Percentiles rank a stretch among this genome's conserved stretches.
Conservation (phyloP, 2,797 vertebrate genomes). For the Ibycter americanus region DNA sequence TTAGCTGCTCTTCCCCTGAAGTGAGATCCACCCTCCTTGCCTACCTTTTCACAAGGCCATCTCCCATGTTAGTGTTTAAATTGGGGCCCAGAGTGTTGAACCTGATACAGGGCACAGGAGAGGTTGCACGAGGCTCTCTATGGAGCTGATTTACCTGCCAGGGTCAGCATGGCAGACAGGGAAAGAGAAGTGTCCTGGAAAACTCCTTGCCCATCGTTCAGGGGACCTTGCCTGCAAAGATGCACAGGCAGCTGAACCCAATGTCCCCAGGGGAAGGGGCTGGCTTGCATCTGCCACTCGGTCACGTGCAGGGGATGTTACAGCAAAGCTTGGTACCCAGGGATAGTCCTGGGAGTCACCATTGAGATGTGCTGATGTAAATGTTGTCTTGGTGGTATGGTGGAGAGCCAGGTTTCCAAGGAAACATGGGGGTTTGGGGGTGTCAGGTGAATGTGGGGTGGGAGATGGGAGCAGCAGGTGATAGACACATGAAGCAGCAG, state of each 20-base stretch:
- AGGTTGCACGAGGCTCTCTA: neutral
- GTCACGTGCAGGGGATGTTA: neutral
- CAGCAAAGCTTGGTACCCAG: neutral
- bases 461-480: neutral
- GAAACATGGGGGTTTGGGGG: neutral
- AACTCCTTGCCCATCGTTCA: neutral
- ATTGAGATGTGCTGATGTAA: neutral
- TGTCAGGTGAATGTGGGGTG: neutral
- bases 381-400: neutral
- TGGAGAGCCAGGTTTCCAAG: neutral
- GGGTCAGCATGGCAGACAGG: neutral
- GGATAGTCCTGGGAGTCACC: neutral
- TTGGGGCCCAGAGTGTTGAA: neutral
- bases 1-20: neutral
- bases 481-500: neutral
- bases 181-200: neutral
- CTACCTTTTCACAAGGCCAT: neutral
- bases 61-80: neutral
- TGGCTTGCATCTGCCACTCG: neutral
- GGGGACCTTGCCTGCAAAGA: neutral
- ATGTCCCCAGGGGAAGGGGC: neutral
- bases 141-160: neutral
- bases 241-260: neutral
- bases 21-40: neutral
- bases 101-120: neutral